Evolutionary conservation across 2,888 invertebrate genomes (phyloP).

Genomic region (Hylaea fasciaria): DNA sequence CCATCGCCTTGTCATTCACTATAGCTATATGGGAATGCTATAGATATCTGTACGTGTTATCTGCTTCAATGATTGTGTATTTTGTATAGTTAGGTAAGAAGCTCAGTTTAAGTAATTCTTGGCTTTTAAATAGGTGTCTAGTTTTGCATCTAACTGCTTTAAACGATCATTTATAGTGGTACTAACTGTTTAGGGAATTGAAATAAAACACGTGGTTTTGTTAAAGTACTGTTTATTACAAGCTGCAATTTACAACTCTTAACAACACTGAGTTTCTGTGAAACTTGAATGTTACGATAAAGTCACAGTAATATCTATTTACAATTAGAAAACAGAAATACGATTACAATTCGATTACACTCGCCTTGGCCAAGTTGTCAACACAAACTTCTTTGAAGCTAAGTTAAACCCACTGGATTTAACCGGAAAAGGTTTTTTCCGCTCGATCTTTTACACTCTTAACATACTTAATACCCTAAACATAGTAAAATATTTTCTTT

Average conservation of each 20-base stretch:
- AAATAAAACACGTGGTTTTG: conserved; percentile 23
- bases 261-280: conserved; percentile 79
- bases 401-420: conserved; percentile 47
- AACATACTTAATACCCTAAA: conserved; percentile 33
- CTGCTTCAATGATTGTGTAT: not conserved
- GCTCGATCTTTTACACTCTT: conserved; percentile 49
- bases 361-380: conserved; percentile 46
- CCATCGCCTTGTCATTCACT: not conserved
- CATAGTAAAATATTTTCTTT: conserved; percentile 63
- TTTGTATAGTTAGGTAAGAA: too few relatives aligned
- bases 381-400: conserved; percentile 73
- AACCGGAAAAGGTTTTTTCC: conserved; percentile 48
- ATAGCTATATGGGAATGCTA: conserved; percentile 20
- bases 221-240: conserved; percentile 70
- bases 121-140: too few relatives aligned
- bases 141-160: not conserved
- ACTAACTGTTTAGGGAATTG: not conserved
- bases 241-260: conserved; percentile 79
- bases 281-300: conserved; percentile 70
- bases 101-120: too few relatives aligned
- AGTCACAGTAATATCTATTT: conserved; percentile 62
- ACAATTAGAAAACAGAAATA: conserved; percentile 51
- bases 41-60: conserved; percentile 4
- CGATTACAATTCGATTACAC: conserved; percentile 46
- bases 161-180: too few relatives aligned